These are phyloP conservation scores for Andrena fulva DNA, from an alignment of 2,888 invertebrate genomes.

Conservation along the genomic window DNA sequence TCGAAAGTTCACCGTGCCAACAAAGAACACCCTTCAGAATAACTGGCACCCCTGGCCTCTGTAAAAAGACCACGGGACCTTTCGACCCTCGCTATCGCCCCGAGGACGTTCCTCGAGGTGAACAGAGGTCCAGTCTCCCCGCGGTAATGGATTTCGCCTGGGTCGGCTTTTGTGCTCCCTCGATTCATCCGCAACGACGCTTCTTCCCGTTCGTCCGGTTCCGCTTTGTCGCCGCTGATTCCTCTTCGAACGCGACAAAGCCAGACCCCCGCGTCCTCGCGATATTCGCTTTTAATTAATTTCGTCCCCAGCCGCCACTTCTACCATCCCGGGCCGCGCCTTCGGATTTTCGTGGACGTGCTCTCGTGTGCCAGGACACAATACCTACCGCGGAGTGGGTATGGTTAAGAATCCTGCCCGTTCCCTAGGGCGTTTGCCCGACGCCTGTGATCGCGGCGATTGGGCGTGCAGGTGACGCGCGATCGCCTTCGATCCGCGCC, in stretches of 20 bases:
- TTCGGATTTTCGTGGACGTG: conserved; percentile 9
- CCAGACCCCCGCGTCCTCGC: neutral
- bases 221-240: conserved; percentile 42
- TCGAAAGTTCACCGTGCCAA: too few relatives aligned
- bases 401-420: neutral
- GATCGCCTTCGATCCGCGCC: conserved; percentile 24
- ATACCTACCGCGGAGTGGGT: neutral
- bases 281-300: conserved; percentile 52
- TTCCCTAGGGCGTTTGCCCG: neutral
- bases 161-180: conserved; percentile 57
- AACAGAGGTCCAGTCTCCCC: conserved; percentile 47
- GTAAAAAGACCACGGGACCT: neutral
- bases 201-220: conserved; percentile 43
- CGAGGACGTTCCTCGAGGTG: conserved; percentile 53
- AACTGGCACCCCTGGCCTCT: too few relatives aligned
- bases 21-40: too few relatives aligned
- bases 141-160: conserved; percentile 65
- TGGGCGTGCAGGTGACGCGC: conserved; percentile 13
- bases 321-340: neutral
- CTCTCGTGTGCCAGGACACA: neutral
- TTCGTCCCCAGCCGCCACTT: conserved; percentile 1
- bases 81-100: conserved; percentile 37
- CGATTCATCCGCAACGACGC: conserved; percentile 57
- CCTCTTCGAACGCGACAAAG: conserved; percentile 49
- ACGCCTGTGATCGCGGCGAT: conserved; percentile 3